Evolutionary conservation across 1,140 invertebrate species (phyloP), one percentile per base, ranked within the genome.

Genomic region (Centruroides sculpturatus): DNA sequence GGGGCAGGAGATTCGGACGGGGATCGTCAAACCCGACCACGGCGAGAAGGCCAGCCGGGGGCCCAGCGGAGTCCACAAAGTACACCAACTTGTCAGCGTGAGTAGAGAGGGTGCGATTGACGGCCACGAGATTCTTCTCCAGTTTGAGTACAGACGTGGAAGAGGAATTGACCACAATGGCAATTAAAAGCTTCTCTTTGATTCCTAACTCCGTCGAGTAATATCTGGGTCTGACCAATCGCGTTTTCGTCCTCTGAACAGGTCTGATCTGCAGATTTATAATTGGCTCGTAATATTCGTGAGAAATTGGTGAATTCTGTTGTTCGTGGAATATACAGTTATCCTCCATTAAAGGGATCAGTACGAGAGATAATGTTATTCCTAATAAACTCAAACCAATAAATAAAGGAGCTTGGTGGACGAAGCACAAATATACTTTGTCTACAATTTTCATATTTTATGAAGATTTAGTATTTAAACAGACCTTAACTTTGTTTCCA

Each of bases 141-240:
- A 41, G 5, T 3, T 82, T 85, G 59, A 83, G 77, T 52, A 77
- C 80, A 60, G 82, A 79, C 7, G 92, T 77, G 64, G 83, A 82
- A 54, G 83, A 78, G 62, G 83, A 80, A 3, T 81, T 83, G 4
- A 86, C 85, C 60, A 92, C 76, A 51, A 92, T 81, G 3, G 84
- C 89, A 23, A 92, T 82, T 68, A 95, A 86, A n/a, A 94, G 71
- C 71, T 90, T 91, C 47, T 92, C 86, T 54, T 84, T 79, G 55
- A 97, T 92, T 3, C 89, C 90, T 47, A 97, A 78, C 74, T 96
- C 92, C 0, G 89, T 92, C 11, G 87, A 89, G 72, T 92, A 93
- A 76, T 92, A 96, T 46, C 91, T 78, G 2, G 91, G 91, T 6
- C 92, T 79, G 56, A 73, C 64, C 63, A 73, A 72, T 58, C 59